These are phyloP conservation scores for Lycocerus yunnanus DNA, from an alignment of 2,888 invertebrate species.

Conservation along the genomic window DNA sequence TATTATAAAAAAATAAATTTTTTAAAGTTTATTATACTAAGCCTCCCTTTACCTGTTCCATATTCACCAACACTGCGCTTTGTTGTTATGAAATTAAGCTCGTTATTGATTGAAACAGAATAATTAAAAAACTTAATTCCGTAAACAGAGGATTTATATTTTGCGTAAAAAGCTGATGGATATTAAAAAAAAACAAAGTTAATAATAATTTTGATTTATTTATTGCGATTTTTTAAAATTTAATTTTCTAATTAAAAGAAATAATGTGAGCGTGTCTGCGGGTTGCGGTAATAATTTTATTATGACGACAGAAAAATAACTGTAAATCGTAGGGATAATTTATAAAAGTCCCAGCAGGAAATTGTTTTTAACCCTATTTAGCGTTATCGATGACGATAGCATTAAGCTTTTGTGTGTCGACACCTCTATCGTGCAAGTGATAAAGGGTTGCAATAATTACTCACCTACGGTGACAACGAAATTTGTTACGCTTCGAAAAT, in stretches of 20 bases:
- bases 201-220: not conserved
- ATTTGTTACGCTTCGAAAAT: constrained; percentile 7
- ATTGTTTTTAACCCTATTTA: not conserved
- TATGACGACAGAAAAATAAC: not conserved
- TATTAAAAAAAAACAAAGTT: not conserved
- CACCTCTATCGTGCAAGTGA: constrained; percentile 28
- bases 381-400: constrained; percentile 17
- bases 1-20: not conserved
- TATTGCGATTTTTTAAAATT: not conserved
- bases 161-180: not conserved
- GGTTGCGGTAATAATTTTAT: not conserved
- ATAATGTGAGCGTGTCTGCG: not conserved
- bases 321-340: not conserved
- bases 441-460: constrained; percentile 32
- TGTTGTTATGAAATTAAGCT: too few relatives aligned
- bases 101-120: not conserved
- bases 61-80: not conserved
- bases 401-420: constrained; percentile 23
- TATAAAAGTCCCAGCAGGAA: not conserved
- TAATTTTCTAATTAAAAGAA: not conserved
- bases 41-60: too few relatives aligned
- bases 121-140: not conserved
- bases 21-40: not conserved
- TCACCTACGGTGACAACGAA: constrained; percentile 28
- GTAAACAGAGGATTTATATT: not conserved